Base-by-base conservation (phyloP, 2,888 invertebrate genomes). In the Chaetogeoica ovagalla region DNA sequence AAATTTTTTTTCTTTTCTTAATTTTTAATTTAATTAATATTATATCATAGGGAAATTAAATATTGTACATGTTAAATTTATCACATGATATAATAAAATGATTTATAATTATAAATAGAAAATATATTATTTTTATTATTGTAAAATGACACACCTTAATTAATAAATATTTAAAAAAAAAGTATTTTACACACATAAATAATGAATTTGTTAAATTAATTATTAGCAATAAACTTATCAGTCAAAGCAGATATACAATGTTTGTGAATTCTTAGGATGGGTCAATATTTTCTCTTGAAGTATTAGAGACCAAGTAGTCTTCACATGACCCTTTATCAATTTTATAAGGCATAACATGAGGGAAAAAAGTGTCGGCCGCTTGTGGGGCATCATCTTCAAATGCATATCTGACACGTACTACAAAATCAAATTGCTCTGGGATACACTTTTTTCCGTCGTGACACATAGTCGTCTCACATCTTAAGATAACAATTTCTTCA, bases 401-500 rank as follows among this genome's bases (percentile, higher is more conserved):
- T 13, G 52, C 55, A 39, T n/a, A 79, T 13, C 39, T 37, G 7
- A 79, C 70, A 63, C 13, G 60, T 3, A 79, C 77, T 4, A 79
- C 63, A 55, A 79, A 79, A 55, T 79, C 77, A 63, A 70, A 79
- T 23, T 71, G 37, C 1, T 70, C 17, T 8, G 77, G 77, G 17
- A 79, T 13, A 21, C 77, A 79, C 55, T 70, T 70, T 19, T 69
- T 39, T 6, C 69, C 69, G 37, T 69, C 69, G 21, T 69, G 37
- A 63, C 77, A 79, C 23, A 52, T 17, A 23, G 43, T 79, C 17
- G 77, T 79, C 52, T 79, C 62, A 63, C 77, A 79, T 70, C 77
- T 79, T 63, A 79, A 63, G 37, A 79, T 79, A 63, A 79, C 55
- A 55, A 71, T 17, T 62, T 79, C 69, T 17, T 57, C 68, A 19